phyloP scores from a whole-genome alignment of 1,140 invertebrate genomes.

The Drosophila teissieri region DNA sequence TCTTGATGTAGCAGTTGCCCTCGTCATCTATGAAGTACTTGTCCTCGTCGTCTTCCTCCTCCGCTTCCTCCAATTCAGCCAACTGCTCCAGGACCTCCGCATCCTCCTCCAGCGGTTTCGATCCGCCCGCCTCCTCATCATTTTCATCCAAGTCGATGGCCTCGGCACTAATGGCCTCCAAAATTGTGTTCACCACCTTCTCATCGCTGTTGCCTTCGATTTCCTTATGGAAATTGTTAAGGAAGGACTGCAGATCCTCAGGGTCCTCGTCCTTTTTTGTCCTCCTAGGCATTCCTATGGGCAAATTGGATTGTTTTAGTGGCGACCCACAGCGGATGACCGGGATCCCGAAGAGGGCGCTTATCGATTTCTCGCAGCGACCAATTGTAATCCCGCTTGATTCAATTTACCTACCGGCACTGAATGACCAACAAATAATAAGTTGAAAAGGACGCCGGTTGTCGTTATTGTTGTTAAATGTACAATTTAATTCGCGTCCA shows the following conservation, averaged over 20 bases:
- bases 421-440: neutral
- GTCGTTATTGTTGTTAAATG: slow-evolving; percentile 20
- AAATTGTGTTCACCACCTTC: slow-evolving; percentile 39
- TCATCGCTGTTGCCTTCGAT: slow-evolving; percentile 86
- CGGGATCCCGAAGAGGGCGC: slow-evolving; percentile 52
- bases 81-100: neutral
- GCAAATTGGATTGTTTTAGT: slow-evolving; percentile 8
- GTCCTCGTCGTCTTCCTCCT: slow-evolving; percentile 84
- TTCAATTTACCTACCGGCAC: neutral
- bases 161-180: slow-evolving; percentile 20
- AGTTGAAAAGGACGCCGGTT: neutral
- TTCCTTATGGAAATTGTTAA: slow-evolving; percentile 94
- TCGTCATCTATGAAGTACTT: slow-evolving; percentile 85
- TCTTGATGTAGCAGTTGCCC: slow-evolving; percentile 76
- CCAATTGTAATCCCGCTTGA: neutral
- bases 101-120: too few relatives aligned
- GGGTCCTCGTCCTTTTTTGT: slow-evolving; percentile 30
- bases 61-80: slow-evolving; percentile 45
- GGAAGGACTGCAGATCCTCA: slow-evolving; percentile 88
- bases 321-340: slow-evolving; percentile 70
- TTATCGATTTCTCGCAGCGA: slow-evolving; percentile 65
- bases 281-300: slow-evolving; percentile 48
- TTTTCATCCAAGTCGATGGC: slow-evolving; percentile 11
- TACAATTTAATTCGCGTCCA: slow-evolving; percentile 59
- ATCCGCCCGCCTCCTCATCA: slow-evolving; percentile 15